Evolutionary conservation across 2,113 vertebrate species (phyloP), one percentile per base, ranked within the genome.

Genomic region (Tupaia tana): DNA sequence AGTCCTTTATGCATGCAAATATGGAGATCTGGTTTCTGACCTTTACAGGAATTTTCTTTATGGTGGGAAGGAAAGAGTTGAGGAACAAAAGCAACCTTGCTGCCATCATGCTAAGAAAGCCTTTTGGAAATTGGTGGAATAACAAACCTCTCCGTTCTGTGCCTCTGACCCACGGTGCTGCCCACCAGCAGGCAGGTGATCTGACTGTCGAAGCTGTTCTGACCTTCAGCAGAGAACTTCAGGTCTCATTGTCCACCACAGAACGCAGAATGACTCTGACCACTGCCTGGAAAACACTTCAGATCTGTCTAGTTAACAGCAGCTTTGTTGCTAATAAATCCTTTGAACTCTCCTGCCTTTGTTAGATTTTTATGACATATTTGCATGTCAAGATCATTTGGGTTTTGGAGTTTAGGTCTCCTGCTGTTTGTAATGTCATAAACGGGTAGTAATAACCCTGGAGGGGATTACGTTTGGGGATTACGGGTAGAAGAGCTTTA

Each of bases 381-480:
- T 95, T 97, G 96, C 93, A 95, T 96, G 97, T 89, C 89, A 59
- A 63, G 89, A 97, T 96, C 91, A 91, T 97, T 97, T 75, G 83
- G 74, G 77, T 66, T 95, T 92, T 15, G 34, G 92, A 94, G 82
- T 81, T 66, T 75, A 12, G n/a, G 61, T 92, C 73, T 96, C 93
- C 95, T 73, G 96, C 97, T 97, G 95, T 86, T 97, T 27, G 69
- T 90, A 70, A 75, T 88, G 91, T 95, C 91, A 86, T 95, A 91
- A 97, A 94, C 2, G 64, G 91, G 93, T 91, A 73, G 84, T 84
- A 94, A 93, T 92, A 89, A 95, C 92, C 66, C 4, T 0, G 79
- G 92, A 77, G 77, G 90, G 77, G 96, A 91, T 93, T 91, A 56
- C 70, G 29, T 93, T 97, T 89, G 20, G 75, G 87, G 88, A 43